Percentiles rank a stretch among this genome's conserved stretches.
These are phyloP conservation scores for Toxonevra muliebris DNA, from an alignment of 2,888 invertebrate genomes.

Conservation along the genomic window DNA sequence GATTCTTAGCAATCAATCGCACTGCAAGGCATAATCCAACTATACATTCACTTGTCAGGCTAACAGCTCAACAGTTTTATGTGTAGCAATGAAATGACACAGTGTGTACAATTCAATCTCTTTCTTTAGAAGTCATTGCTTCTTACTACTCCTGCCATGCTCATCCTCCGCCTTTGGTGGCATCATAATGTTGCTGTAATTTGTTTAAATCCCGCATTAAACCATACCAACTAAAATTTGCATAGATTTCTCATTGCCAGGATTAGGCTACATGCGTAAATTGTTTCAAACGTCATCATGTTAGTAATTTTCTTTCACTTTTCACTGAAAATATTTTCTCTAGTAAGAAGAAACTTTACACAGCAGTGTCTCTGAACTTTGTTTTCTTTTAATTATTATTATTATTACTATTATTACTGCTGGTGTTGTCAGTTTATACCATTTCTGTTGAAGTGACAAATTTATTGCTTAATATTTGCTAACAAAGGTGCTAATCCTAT, in stretches of 20 bases:
- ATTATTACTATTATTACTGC: background rate
- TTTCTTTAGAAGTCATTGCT: background rate
- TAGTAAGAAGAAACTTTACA: background rate
- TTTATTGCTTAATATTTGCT: background rate
- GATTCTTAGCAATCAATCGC: constrained; percentile 40
- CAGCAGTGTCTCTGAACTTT: background rate
- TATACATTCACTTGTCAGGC: background rate
- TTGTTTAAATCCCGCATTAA: constrained; percentile 36
- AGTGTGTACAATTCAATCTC: background rate
- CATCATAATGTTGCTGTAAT: constrained; percentile 28
- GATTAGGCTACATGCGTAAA: constrained; percentile 27
- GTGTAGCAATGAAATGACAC: background rate
- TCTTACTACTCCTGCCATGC: background rate
- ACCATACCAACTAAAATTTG: constrained; percentile 34
- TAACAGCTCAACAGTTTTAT: too few relatives aligned
- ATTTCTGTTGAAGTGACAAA: background rate
- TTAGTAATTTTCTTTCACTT: background rate
- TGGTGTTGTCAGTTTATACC: background rate
- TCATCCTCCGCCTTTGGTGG: background rate
- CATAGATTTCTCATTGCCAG: constrained; percentile 32
- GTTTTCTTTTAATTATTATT: background rate
- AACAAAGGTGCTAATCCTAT: constrained; percentile 25
- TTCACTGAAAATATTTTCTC: background rate
- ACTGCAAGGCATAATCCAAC: constrained; percentile 21
- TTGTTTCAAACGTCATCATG: constrained; percentile 18